Evolutionary conservation across 2,797 vertebrate genomes (phyloP).

Genomic region (Falco berigora): DNA sequence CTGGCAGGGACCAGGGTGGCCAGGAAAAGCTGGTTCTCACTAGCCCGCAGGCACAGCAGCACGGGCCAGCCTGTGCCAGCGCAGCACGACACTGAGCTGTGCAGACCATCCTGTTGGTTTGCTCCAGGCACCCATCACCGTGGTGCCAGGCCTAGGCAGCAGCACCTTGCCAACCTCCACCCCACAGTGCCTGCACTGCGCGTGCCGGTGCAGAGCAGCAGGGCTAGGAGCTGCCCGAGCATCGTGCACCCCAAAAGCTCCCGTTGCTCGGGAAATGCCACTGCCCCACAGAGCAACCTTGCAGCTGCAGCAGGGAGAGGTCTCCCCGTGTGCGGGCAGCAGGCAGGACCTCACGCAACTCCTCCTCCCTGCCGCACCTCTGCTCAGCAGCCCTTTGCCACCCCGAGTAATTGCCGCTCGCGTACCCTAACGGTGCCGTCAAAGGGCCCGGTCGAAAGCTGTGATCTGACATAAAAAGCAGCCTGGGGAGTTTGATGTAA

Average conservation of each 20-base stretch:
- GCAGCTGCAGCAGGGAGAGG: not conserved
- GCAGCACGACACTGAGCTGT: accelerated
- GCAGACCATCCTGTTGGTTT: not conserved
- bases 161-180: not conserved
- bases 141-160: not conserved
- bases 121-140: not conserved
- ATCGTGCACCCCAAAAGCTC: not conserved
- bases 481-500: not conserved
- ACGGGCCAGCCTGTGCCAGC: not conserved
- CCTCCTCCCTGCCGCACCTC: not conserved
- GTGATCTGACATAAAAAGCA: not conserved
- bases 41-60: not conserved
- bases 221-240: not conserved
- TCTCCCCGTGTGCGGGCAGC: not conserved
- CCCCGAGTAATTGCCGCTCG: not conserved
- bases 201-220: not conserved
- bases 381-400: not conserved
- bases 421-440: not conserved
- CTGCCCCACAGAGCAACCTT: not conserved
- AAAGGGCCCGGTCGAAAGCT: not conserved
- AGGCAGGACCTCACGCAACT: not conserved
- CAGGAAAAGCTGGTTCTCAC: too few species aligned
- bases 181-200: not conserved
- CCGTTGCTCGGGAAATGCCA: not conserved
- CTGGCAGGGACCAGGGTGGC: not conserved